Evolutionary conservation across 2,113 vertebrate species (phyloP).

Genomic region (Paramisgurnus dabryanus): DNA sequence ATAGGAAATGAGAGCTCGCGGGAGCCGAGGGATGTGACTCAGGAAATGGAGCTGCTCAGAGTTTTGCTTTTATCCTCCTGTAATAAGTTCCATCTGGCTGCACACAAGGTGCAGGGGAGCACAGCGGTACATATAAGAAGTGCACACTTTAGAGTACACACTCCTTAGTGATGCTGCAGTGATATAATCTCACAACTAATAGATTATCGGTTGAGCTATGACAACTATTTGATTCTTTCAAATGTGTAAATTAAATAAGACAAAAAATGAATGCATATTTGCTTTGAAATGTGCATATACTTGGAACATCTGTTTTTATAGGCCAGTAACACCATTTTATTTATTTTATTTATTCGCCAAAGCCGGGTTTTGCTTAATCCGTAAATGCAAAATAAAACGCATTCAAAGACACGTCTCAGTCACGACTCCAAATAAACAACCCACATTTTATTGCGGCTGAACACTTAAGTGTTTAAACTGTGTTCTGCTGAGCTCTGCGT

Average conservation of each 20-base stretch:
- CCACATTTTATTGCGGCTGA: conserved; percentile 4
- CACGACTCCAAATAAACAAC: neutral
- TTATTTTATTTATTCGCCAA: too few species aligned
- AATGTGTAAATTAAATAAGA: too few species aligned
- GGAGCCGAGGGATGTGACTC: conserved; percentile 33
- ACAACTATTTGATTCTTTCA: too few species aligned
- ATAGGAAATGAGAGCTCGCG: conserved; percentile 48
- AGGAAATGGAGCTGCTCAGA: conserved; percentile 46
- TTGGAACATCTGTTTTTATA: too few species aligned
- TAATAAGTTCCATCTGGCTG: conserved; percentile 69
- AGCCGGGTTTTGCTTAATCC: too few species aligned
- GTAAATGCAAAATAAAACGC: too few species aligned
- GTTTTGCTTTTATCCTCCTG: conserved; percentile 47
- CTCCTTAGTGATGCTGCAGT: neutral
- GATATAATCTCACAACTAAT: neutral
- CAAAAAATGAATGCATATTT: too few species aligned
- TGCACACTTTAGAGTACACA: conserved; percentile 19
- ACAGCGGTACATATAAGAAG: conserved; percentile 1
- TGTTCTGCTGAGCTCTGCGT: neutral
- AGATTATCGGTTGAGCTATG: too few species aligned
- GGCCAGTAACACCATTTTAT: too few species aligned
- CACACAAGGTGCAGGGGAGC: conserved; percentile 38
- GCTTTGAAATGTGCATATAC: too few species aligned
- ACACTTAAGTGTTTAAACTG: neutral
- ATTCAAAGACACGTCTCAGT: neutral